Evolutionary conservation across 2,113 vertebrate genomes (phyloP), one percentile per base, ranked within the genome.

Genomic region (Gopherus evgoodei): DNA sequence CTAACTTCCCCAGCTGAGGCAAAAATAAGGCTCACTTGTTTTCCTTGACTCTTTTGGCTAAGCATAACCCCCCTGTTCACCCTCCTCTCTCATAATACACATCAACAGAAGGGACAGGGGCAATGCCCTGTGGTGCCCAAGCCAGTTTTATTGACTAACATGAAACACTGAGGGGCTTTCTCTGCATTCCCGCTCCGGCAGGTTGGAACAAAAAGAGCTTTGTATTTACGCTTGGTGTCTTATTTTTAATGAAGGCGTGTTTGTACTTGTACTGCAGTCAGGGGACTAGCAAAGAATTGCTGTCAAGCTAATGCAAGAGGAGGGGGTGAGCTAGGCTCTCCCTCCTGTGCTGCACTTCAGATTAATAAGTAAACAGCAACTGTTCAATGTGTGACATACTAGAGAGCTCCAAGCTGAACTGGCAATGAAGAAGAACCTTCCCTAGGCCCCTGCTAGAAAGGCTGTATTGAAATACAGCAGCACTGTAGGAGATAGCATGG

Each of bases 341-440:
- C 29, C 78, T 86, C 62, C 52, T 0, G 1, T 31, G 6, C 59
- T 0, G 0, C 0, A 0, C 82, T 76, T 27, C 75, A 91, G 44
- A 4, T 90, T 83, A 80, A 25, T 83, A 91, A 96, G 86, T 81
- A 90, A 82, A 49, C 31, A 72, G 81, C 57, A 81, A 53, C 81
- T 76, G 91, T 59, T 59, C 84, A 93, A 84, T 19, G 31, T 62
- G 88, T 79, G 54, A 91, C 0, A 0, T 0, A 0, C 72, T 16
- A 8, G 59, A 78, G 54, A 94, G 47, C 72, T 52, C 94, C 94
- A 81, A 38, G 27, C 87, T 89, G 86, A 84, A 89, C 78, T 78
- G n/a, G 81, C 91, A 91, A 87, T 0, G 0, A 50, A 87, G 85
- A 94, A 79, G 35, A 5, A 12, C 47, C 47, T 91, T 53, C 56